Evolutionary conservation across 2,888 invertebrate species (phyloP).

Genomic region (Punctoribates punctum): DNA sequence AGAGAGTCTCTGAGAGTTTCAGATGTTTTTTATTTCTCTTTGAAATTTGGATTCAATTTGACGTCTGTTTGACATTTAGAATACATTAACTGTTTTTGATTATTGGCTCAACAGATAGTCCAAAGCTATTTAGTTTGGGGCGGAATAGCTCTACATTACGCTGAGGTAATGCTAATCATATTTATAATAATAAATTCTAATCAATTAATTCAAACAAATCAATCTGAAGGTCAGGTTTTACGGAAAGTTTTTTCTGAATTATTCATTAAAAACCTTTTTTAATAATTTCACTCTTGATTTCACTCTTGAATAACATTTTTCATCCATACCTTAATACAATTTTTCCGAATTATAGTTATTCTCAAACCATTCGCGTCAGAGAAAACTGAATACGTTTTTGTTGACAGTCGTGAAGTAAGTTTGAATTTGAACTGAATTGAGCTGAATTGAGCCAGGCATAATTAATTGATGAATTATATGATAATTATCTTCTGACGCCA

Average conservation of each 20-base stretch:
- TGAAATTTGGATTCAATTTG: too few relatives aligned
- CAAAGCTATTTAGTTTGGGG: constrained; percentile 24
- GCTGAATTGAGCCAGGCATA: too few relatives aligned
- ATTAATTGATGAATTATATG: background rate
- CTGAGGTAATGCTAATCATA: constrained; percentile 13
- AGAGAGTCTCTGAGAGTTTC: too few relatives aligned
- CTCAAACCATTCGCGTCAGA: constrained; percentile 66
- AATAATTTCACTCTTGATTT: background rate
- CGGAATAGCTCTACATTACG: constrained; percentile 22
- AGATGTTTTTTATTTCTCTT: too few relatives aligned
- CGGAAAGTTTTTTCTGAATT: background rate
- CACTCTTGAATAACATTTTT: background rate
- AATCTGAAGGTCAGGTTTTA: background rate
- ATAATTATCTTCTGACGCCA: background rate
- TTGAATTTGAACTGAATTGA: background rate
- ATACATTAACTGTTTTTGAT: too few relatives aligned
- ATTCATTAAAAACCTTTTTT: background rate
- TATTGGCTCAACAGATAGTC: constrained; percentile 11
- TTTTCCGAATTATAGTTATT: constrained; percentile 57
- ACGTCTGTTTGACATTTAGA: too few relatives aligned
- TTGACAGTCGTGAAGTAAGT: constrained; percentile 75
- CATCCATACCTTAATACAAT: background rate
- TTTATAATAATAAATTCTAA: background rate
- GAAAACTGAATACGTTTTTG: constrained; percentile 70
- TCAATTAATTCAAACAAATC: constrained; percentile 21